These are phyloP conservation scores for Sparidentex hasta DNA, from an alignment of 2,797 vertebrate species.

Conservation along the genomic window DNA sequence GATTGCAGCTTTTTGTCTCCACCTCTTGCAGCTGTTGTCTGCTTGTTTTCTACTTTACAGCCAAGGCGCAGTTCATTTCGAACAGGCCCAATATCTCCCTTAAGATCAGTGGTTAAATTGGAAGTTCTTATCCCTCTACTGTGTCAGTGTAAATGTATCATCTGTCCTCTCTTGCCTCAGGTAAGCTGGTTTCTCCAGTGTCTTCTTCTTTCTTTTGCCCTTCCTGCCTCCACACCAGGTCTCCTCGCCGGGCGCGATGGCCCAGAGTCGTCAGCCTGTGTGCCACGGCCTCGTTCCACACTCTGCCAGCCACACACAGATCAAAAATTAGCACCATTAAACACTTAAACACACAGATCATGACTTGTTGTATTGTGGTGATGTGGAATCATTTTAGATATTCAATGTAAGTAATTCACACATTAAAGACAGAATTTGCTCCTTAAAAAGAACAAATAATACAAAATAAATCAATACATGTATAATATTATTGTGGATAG, in stretches of 20 bases:
- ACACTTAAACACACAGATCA: background rate
- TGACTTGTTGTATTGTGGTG: background rate
- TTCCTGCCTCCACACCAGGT: conserved; percentile 87
- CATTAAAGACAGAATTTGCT: background rate
- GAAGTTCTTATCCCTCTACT: too few relatives aligned
- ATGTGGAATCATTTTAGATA: background rate
- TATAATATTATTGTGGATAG: too few relatives aligned
- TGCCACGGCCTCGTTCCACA: conserved; percentile 94
- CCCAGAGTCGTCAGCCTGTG: conserved; percentile 89
- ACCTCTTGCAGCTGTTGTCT: too few relatives aligned
- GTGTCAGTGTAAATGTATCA: too few relatives aligned
- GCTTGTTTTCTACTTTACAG: too few relatives aligned
- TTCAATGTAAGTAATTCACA: background rate
- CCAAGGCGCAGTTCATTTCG: too few relatives aligned
- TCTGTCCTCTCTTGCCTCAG: conserved; percentile 61
- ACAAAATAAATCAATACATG: too few relatives aligned
- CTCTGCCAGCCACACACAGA: conserved; percentile 68
- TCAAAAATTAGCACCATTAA: background rate
- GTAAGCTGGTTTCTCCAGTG: conserved; percentile 46
- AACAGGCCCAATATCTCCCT: too few relatives aligned
- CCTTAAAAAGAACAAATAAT: background rate
- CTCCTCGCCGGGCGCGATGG: conserved; percentile 87
- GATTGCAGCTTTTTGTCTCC: too few relatives aligned
- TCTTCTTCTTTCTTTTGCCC: conserved; percentile 68
- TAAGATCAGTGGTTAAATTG: too few relatives aligned